Evolutionary conservation across 2,113 vertebrate species (phyloP), one percentile per base, ranked within the genome.

Genomic region (Turdus rufiventris): DNA sequence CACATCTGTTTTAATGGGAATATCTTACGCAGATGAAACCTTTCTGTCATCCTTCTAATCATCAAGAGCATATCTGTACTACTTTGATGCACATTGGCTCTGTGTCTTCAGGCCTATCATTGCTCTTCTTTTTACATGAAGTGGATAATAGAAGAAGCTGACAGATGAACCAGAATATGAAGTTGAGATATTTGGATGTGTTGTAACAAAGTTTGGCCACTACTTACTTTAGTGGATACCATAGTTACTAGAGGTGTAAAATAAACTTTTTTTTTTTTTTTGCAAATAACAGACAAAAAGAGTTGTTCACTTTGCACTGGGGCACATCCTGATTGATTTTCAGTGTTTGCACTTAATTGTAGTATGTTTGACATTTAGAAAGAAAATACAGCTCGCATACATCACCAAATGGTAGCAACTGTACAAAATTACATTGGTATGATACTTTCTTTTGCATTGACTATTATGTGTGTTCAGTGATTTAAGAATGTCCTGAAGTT

Each of bases 91-190:
- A 60, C 5, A 2, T 23, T 53, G 7, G 48, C 13, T 94, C 28
- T 82, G 58, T 76, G 50, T 79, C 93, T 85, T 77, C 50, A 76
- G 38, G 51, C 25, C 72, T 66, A 58, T 43, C 19, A 31, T 76
- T 56, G 56, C 28, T 54, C 83, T 93, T 96, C 33, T 6, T 77
- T 95, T 65, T 80, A 14, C 62, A 36, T 83, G 72, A 90, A 88
- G 58, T 50, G 29, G 29, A 31, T 82, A 96, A 65, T 72, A 93
- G 85, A 16, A 94, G 56, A 95, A 97, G 57, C 60, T 88, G 14
- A 25, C 77, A 85, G 70, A 48, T 38, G 19, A 45, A 62, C 20
- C 34, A 58, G 62, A 65, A 87, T 68, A 45, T 51, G 68, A 85
- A 89, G 34, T 7, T 66, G 10, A 47, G 73, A 73, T 58, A 47